Evolutionary conservation across 2,888 invertebrate species (phyloP), one percentile per base, ranked within the genome.

Genomic region (Mesochorus sp.): DNA sequence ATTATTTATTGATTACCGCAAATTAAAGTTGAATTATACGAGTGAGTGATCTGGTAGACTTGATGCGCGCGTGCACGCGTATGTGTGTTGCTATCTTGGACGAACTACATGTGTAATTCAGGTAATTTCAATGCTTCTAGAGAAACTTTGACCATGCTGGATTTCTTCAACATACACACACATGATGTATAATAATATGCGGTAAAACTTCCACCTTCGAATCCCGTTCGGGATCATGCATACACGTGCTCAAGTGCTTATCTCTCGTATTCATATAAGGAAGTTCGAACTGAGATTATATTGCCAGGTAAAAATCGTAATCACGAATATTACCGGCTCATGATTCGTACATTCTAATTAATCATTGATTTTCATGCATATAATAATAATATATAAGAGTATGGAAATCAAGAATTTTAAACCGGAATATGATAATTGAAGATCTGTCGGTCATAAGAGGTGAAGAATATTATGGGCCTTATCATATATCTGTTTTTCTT

Each of bases 51-150:
- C 37, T 42, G 12, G n/a, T n/a, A n/a, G n/a, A n/a, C n/a, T n/a
- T n/a, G n/a, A n/a, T n/a, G n/a, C n/a, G n/a, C n/a, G n/a, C n/a
- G n/a, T n/a, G n/a, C n/a, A n/a, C n/a, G n/a, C n/a, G n/a, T n/a
- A n/a, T n/a, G 51, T 55, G 24, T 6, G 31, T 62, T 57, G 44
- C 24, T 31, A 51, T 21, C 31, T 61, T 39, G 26, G 47, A 31
- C 47, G 51, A 24, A 26, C 51, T 66, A 66, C 39, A 76, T 34
- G 34, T 26, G 71, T 66, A 37, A 66, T 71, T 66, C 59, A 37
- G 70, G 44, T 76, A 76, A 71, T 76, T 76, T 61, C 26, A 71
- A 71, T 44, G 66, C 51, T 71, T 3, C 28, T 21, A 34, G 44
- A 44, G 44, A 57, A 71, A 53, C 28, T 47, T 34, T n/a, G 55